These are phyloP conservation scores for Drosophila trapezifrons DNA, from an alignment of 1,140 invertebrate species.

Conservation along the genomic window DNA sequence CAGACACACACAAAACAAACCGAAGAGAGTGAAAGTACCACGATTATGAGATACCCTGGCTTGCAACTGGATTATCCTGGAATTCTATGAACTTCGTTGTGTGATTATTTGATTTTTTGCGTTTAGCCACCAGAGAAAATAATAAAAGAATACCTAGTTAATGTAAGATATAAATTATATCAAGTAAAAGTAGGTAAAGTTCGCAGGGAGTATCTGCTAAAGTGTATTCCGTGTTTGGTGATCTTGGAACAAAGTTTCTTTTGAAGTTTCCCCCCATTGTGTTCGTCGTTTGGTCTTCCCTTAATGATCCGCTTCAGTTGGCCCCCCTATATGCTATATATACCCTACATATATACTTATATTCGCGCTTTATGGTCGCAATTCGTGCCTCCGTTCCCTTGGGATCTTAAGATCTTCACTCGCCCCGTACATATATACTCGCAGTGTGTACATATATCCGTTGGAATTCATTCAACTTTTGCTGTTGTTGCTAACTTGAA, in stretches of 20 bases:
- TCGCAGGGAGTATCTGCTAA: background rate
- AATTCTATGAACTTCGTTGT: too few species aligned
- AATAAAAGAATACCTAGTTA: background rate
- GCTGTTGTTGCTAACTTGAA: constrained; percentile 33
- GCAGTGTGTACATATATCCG: constrained; percentile 5
- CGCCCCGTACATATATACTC: background rate
- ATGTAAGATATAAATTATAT: background rate
- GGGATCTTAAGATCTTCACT: constrained; percentile 10
- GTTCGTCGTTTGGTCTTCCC: constrained; percentile 18
- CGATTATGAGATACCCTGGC: background rate
- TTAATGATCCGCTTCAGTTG: constrained; percentile 43
- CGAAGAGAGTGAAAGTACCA: background rate
- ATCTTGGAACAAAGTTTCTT: background rate
- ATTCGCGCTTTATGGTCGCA: constrained; percentile 27
- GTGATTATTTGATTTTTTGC: background rate
- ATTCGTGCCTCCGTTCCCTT: constrained; percentile 39
- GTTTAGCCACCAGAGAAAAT: too few species aligned
- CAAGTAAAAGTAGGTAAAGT: too few species aligned
- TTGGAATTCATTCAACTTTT: constrained; percentile 78
- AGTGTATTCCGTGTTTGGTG: constrained; percentile 25
- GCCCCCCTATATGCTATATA: constrained; percentile 5
- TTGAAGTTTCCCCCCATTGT: constrained; percentile 36
- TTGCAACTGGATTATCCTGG: background rate
- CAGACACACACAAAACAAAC: background rate
- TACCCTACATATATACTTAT: background rate